Evolutionary conservation across 2,888 invertebrate species (phyloP), one percentile per base, ranked within the genome.

Genomic region (Rhogogaster chlorosoma): DNA sequence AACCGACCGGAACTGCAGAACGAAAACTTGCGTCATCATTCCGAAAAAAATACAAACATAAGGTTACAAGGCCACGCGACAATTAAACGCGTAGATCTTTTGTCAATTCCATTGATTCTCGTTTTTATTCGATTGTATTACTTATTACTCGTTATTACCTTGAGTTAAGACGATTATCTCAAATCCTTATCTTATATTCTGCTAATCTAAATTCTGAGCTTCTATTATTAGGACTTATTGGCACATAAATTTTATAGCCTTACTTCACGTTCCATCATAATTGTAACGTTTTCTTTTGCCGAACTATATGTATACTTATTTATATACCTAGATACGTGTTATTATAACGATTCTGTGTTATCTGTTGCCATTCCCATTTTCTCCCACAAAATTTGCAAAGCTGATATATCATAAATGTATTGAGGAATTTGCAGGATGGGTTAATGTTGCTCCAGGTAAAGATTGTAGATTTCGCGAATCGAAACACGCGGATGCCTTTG

Each of bases 41-140:
- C 78, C 78, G n/a, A n/a, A 10, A 77, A 0, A 77, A 77, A 57
- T 77, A 32, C 6, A 75, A 75, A 32, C 32, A 38, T 67, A 29
- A 38, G 22, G 3, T 38, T 9, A 5, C 15, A 15, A 71, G 12
- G 9, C 4, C 4, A 3, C 71, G 9, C 36, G 1, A 38, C 1
- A n/a, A 71, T 4, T n/a, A 36, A 15, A 9, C 1, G n/a, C 5
- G 1, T 38, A 38, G 38, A 38, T 71, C n/a, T n/a, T n/a, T 38
- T 36, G 36, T 71, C 18, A 9, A n/a, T 18, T 18, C 38, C 22
- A 32, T 71, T 18, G n/a, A n/a, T n/a, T n/a, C 29, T 1, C 36
- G 36, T 71, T 36, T 36, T 12, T 36, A n/a, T n/a, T n/a, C n/a
- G n/a, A n/a, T 71, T 36, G 9, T 71, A 29, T 71, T 38, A 32